Evolutionary conservation across 2,888 invertebrate genomes (phyloP).

Genomic region (Troglohyphantes excavatus): DNA sequence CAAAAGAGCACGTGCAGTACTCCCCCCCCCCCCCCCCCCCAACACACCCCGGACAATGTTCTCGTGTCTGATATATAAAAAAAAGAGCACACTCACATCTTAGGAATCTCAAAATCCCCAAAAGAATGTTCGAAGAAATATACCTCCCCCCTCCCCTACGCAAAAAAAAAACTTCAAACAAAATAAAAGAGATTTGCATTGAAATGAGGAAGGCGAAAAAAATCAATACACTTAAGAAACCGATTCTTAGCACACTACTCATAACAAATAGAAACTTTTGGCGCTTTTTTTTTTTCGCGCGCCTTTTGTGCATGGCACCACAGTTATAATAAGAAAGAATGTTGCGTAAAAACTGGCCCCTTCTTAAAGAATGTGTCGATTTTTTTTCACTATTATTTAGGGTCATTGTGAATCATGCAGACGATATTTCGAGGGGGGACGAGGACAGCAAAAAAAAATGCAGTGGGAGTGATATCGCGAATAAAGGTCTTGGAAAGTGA

Average conservation of each 20-base stretch:
- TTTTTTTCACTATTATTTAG: slow-evolving; percentile 1
- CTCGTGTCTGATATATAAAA: not conserved
- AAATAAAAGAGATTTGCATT: slow-evolving; percentile 27
- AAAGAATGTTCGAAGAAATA: not conserved
- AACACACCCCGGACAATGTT: not conserved
- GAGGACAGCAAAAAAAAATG: not conserved
- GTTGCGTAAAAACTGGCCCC: not conserved
- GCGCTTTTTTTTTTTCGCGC: slow-evolving; percentile 21
- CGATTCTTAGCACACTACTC: not conserved
- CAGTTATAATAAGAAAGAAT: not conserved
- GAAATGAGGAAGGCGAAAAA: slow-evolving; percentile 8
- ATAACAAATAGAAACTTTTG: slow-evolving; percentile 19
- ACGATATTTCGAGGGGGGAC: too few relatives aligned
- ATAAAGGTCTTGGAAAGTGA: slow-evolving; percentile 1
- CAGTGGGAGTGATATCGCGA: slow-evolving; percentile 14
- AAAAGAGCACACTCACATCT: slow-evolving; percentile 5
- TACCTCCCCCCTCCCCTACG: not conserved
- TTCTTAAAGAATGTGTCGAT: not conserved
- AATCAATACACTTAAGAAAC: slow-evolving; percentile 7
- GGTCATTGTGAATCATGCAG: not conserved
- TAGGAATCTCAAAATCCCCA: slow-evolving; percentile 16
- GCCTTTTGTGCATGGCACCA: not conserved
- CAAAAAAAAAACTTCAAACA: slow-evolving; percentile 18
- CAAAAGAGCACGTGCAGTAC: not conserved
- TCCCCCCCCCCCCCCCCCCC: not conserved